These are phyloP conservation scores for Pachliopta kotzebuea DNA, from an alignment of 2,888 invertebrate species.

Conservation along the genomic window DNA sequence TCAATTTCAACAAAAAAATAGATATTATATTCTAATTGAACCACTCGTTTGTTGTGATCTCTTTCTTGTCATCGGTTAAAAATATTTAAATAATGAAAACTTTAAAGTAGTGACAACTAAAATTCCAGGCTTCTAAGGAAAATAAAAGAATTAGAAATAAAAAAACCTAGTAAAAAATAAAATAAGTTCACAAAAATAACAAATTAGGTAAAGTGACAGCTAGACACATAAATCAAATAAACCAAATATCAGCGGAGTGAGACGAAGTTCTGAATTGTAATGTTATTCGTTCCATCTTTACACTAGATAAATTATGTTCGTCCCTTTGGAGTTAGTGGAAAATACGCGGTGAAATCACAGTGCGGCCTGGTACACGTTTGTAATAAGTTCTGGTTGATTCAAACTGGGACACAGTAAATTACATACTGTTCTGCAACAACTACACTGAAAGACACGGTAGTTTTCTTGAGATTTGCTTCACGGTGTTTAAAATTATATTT, in stretches of 20 bases:
- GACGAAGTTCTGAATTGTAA: slow-evolving; percentile 9
- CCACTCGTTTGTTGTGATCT: too few species aligned
- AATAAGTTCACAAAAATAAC: slow-evolving; percentile 8
- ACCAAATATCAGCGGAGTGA: slow-evolving; percentile 8
- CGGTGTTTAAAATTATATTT: too few species aligned
- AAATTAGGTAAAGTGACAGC: slow-evolving; percentile 19
- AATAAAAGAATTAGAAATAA: background rate
- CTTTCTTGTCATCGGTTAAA: too few species aligned
- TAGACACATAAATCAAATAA: slow-evolving; percentile 23
- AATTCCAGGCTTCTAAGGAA: background rate
- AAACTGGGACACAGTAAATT: background rate
- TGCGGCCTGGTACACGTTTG: too few species aligned
- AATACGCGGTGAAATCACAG: background rate
- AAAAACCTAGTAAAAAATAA: background rate
- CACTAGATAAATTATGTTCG: slow-evolving; percentile 8
- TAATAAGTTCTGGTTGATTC: background rate
- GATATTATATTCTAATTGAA: too few species aligned
- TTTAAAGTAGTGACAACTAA: background rate
- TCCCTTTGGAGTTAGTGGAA: slow-evolving; percentile 4
- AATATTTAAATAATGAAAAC: background rate
- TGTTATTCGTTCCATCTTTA: background rate
- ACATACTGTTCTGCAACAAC: background rate
- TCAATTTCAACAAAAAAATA: too few species aligned
- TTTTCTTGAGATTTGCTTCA: too few species aligned
- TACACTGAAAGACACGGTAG: too few species aligned